Base-by-base conservation (phyloP, 2,113 vertebrate genomes). In the Gambusia affinis region DNA sequence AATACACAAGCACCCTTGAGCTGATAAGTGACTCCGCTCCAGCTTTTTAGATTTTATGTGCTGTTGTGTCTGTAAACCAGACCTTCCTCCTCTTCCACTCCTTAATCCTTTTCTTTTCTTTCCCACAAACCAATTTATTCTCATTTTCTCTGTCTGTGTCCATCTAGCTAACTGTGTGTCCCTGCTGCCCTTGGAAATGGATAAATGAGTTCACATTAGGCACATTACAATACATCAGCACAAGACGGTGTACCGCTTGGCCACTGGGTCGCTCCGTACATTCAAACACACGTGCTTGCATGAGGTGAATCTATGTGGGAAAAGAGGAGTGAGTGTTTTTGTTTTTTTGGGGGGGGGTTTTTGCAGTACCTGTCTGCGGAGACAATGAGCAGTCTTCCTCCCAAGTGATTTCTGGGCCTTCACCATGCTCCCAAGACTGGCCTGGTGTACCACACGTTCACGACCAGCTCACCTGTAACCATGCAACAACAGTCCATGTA, bases 291-390 rank as follows among this genome's bases (percentile, higher is more conserved):
- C 31, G 64, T 19, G 44, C 61, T 67, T 67, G 51, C 15, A 27
- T 17, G 37, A 54, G 64, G 31, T 15, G 27, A 39, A 29, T 65
- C 4, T 17, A 35, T 12, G 10, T 37, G 10, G 35, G 35, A 37
- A 37, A 37, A 37, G 37, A 60, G 27, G 44, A 24, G 22, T 70
- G 62, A 12, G 39, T 22, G 61, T 44, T 47, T 28, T 35, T 35
- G 7, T 35, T 11, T 10, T 35, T 35, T 8, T 11, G 1, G 29
- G 29, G 1, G 1, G 60, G n/a, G n/a, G n/a, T 24, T 68, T 22
- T 70, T 39, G 33, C 75, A 78, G 85, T 94, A 94, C 94, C 93
- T 95, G 89, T 90, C 88, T 93, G 85, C 88, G 92, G 60, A 89
- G 85, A 81, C 77, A 86, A 85, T 82, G 89, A 39, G 92, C 64